Base-by-base conservation (phyloP, 64 coral and sea anemone species). In the Hydrozoanthus tunicans region DNA sequence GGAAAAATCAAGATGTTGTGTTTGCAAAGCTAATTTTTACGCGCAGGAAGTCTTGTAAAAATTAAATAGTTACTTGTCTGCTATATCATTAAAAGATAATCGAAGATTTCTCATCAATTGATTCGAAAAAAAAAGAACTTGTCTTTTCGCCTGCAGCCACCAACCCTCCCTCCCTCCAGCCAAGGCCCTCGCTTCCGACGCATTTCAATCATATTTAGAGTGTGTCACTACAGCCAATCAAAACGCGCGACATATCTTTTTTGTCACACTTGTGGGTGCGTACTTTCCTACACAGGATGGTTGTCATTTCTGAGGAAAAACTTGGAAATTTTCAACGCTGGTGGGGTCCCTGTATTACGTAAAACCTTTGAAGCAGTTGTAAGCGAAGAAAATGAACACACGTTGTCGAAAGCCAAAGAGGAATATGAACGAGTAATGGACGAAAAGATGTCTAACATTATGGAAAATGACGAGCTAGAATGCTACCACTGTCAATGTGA, bases 301-400 rank as follows among this genome's bases (percentile, higher is more conserved):
- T 59, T 86, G 69, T 72, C 83, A 59, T 73, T 73, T 7, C 55
- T 86, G 20, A 86, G 9, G 83, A 73, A 73, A 9, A 73, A 52
- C 8, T 58, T 86, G 55, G 53, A 59, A 3, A 73, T 73, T 12
- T 11, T 86, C 23, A 86, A 86, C 55, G 59, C 17, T 27, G 83
- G 69, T 11, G 69, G 83, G 9, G 25, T 86, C 12, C 83, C 83
- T 32, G 54, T 86, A 15, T 15, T 86, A 59, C 69, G 69, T 54
- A n/a, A 73, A 9, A 25, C 68, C 9, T 86, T 9, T 57, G 83
- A 86, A 12, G 15, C 23, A 74, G 83, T 86, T 20, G 58, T 86
- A 56, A 26, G 12, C 5, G 83, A 86, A 51, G 55, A 72, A 9
- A 86, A 86, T 54, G 20, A 27, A 6, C 26, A 25, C 11, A 26